A percentile compares a stretch with the other conserved stretches of the same genome.
Evolutionary conservation across 2,113 vertebrate genomes (phyloP).

Genomic region (Podarcis cretensis): DNA sequence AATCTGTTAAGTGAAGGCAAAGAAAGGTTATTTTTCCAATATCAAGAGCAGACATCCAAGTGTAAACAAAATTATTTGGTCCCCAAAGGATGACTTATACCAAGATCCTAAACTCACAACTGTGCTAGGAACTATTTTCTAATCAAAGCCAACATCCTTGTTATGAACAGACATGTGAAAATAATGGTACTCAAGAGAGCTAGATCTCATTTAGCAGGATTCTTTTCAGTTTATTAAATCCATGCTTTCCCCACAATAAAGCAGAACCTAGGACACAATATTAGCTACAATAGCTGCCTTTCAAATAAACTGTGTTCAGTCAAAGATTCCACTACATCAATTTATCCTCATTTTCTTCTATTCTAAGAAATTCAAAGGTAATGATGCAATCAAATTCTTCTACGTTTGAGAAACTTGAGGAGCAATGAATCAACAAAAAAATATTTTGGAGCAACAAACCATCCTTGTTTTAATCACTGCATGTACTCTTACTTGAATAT

Average conservation of each 20-base stretch:
- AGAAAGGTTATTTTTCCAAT: background rate
- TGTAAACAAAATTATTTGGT: background rate
- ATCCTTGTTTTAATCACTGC: background rate
- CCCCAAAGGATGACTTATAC: background rate
- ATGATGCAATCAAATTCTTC: background rate
- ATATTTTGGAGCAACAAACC: background rate
- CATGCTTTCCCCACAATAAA: background rate
- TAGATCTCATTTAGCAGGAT: background rate
- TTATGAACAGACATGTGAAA: background rate
- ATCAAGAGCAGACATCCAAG: background rate
- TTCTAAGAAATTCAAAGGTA: background rate
- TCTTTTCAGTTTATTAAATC: background rate
- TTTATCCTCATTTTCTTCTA: background rate
- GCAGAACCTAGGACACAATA: background rate
- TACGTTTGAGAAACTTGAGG: too few species aligned
- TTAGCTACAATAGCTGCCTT: background rate
- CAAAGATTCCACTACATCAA: background rate
- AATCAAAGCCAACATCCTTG: background rate
- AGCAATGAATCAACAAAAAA: background rate
- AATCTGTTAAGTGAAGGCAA: conserved; percentile 73
- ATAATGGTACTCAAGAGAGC: background rate
- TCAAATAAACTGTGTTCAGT: background rate
- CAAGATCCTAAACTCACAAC: background rate
- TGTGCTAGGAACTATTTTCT: background rate
- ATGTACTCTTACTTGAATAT: background rate